Conservation (phyloP, 2,888 invertebrate species). For the Beris morrisii region DNA sequence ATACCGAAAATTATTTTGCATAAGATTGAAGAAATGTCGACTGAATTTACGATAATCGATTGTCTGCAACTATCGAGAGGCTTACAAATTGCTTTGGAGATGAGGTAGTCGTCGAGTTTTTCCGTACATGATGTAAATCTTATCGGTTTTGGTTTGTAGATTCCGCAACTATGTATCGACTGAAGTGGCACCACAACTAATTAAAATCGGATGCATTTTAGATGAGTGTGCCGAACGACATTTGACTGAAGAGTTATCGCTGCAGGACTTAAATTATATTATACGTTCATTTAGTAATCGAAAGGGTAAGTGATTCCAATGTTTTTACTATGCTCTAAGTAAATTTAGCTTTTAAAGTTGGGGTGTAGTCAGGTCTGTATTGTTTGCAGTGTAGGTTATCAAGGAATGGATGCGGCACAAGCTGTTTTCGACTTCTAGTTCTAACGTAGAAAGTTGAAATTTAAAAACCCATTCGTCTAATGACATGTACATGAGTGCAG, state of each 20-base stretch:
- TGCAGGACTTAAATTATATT: conserved; percentile 49
- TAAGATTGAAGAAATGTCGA: conserved; percentile 53
- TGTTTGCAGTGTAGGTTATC: no score
- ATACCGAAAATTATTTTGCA: conserved; percentile 52
- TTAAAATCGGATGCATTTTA: conserved; percentile 49
- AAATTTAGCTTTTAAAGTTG: neutral
- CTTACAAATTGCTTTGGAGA: conserved; percentile 52
- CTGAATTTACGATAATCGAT: conserved; percentile 54
- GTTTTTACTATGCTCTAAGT: neutral
- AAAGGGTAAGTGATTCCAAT: conserved; percentile 45
- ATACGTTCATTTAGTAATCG: conserved; percentile 50
- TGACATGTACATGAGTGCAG: no score
- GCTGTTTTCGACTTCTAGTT: no score
- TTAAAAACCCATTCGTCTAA: no score
- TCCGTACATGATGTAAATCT: neutral
- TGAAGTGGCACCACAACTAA: conserved; percentile 45
- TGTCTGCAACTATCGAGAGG: conserved; percentile 57
- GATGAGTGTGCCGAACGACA: conserved; percentile 50
- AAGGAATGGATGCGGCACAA: no score
- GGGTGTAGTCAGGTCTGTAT: no score
- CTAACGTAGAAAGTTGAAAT: no score
- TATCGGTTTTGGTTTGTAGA: conserved; percentile 34
- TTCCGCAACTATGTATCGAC: conserved; percentile 47
- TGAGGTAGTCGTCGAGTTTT: conserved; percentile 42
- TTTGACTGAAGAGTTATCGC: conserved; percentile 44